Base-by-base conservation (phyloP, 2,888 invertebrate species). In the Agriopis leucophaearia region DNA sequence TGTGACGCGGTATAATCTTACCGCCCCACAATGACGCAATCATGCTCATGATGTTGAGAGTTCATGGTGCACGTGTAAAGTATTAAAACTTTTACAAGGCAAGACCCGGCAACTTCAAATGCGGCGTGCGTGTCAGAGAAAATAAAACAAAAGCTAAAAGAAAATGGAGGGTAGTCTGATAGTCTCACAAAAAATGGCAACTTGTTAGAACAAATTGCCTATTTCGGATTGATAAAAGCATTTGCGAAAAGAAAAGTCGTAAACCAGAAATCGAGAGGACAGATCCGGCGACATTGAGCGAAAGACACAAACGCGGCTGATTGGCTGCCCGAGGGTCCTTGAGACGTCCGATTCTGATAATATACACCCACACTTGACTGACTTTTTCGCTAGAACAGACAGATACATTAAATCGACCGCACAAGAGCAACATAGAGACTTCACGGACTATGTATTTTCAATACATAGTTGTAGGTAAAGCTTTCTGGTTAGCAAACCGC, bases 1-100 rank as follows among this genome's bases (percentile, higher is more conserved):
- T 85, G 79, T 84, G 85, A 87, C 81, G 85, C 83, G 84, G 86
- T 83, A 87, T 87, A 87, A 88, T 88, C 85, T 83, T 78, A 79
- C 27, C 27, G 27, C 4, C 3, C 4, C 27, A 27, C 27, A 27
- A 27, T 27, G 27, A 4, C 27, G 27, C 27, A 27, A 27, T 27
- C 27, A 27, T 27, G 27, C 5, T 27, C 27, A 27, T 3, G 27
- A 27, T 27, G 27, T 27, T 1, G 2, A 27, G 27, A n/a, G n/a
- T 44, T n/a, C 6, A 8, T 1, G 15, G 8, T 8, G 1, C n/a
- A 15, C 15, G 9, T 60, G 55, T 51, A n/a, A 51, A 51, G 36
- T 18, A 48, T 16, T 18, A 48, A 48, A 27, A 51, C 35, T 35
- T 51, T 35, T 10, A n/a, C 38, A 52, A 52, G 15, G 8, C 47